Conservation (phyloP, 2,888 invertebrate species). For the Morpho deidamia region DNA sequence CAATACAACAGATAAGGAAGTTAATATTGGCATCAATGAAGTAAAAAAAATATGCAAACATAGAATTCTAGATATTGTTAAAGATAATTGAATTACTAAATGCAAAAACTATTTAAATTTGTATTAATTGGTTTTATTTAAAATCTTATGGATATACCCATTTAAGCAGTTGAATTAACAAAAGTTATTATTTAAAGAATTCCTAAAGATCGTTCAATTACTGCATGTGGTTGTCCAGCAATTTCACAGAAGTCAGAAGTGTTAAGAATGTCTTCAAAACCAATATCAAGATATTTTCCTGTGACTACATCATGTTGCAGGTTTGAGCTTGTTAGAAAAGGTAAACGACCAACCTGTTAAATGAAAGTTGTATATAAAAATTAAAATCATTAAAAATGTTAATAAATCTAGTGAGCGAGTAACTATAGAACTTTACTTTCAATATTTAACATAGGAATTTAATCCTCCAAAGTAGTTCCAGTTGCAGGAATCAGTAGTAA, state of each 20-base stretch:
- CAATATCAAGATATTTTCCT: conserved; percentile 85
- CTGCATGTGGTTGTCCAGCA: conserved; percentile 89
- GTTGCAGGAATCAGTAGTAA: no score
- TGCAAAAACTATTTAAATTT: conserved; percentile 2
- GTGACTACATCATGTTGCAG: conserved; percentile 85
- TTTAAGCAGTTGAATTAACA: conserved; percentile 7
- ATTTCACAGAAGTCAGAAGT: conserved; percentile 85
- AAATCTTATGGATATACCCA: conserved; percentile 11
- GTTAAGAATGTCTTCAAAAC: conserved; percentile 88
- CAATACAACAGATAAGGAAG: conserved; percentile 74
- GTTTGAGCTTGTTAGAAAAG: conserved; percentile 85
- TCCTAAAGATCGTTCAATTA: conserved; percentile 86
- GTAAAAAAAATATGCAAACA: conserved; percentile 83
- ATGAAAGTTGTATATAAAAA: no score
- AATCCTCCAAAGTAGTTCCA: no score
- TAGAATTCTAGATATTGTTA: conserved; percentile 75
- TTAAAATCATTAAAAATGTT: no score
- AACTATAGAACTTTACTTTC: no score
- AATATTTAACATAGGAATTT: no score
- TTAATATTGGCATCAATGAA: conserved; percentile 78
- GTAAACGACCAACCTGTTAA: conserved; percentile 76
- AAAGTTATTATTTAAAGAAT: conserved; percentile 55
- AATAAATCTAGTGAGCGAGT: no score
- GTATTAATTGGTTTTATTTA: conserved; percentile 12
- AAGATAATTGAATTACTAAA: conserved; percentile 22